phyloP scores from a whole-genome alignment of 2,888 invertebrate species.

The Ochropacha duplaris region DNA sequence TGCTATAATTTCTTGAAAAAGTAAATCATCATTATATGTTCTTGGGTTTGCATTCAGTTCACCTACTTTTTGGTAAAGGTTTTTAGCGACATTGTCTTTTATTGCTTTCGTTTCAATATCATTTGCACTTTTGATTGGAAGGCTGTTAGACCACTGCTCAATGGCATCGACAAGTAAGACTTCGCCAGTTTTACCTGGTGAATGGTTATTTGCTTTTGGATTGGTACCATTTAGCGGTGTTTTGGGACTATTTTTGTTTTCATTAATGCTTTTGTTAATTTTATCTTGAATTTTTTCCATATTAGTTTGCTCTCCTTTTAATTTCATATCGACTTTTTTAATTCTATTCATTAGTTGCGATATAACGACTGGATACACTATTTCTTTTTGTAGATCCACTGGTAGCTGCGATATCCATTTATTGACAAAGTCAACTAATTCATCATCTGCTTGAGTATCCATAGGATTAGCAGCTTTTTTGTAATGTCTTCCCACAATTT shows the following conservation, averaged over 20 bases:
- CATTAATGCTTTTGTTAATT: background rate
- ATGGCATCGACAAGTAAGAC: conserved; percentile 46
- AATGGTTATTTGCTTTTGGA: background rate
- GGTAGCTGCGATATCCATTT: conserved; percentile 51
- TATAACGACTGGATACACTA: conserved; percentile 37
- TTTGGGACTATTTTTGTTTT: conserved; percentile 6
- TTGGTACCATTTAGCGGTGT: conserved; percentile 7
- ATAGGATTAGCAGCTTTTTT: conserved; percentile 21
- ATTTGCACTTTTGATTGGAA: conserved; percentile 42
- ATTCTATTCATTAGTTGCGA: conserved; percentile 53
- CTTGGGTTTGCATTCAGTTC: conserved; percentile 49
- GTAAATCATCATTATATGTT: conserved; percentile 41
- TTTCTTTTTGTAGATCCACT: conserved; percentile 37
- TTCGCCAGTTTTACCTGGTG: conserved; percentile 23
- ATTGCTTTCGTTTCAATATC: conserved; percentile 26
- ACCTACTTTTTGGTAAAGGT: conserved; percentile 52
- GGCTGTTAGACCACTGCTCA: conserved; percentile 53
- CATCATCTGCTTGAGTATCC: conserved; percentile 23
- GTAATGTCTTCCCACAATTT: conserved; percentile 36
- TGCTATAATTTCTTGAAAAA: conserved; percentile 44
- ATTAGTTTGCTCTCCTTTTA: background rate
- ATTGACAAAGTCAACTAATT: conserved; percentile 40
- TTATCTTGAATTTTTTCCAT: background rate
- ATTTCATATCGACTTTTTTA: conserved; percentile 28
- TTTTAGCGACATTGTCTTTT: conserved; percentile 44